phyloP scores from a whole-genome alignment of 2,113 vertebrate genomes.

The Eudyptes chrysolophus region DNA sequence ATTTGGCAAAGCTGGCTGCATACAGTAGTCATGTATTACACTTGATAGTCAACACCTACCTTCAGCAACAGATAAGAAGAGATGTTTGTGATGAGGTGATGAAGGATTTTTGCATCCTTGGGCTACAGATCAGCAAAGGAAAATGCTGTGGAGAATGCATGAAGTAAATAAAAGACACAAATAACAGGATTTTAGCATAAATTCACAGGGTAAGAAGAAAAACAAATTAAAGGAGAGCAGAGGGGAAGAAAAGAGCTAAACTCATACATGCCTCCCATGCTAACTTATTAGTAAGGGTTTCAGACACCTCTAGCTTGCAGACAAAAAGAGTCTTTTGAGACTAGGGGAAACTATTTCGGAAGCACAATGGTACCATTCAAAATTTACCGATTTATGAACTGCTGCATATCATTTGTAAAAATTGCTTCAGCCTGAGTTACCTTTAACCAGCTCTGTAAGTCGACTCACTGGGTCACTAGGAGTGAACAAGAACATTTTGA shows the following conservation, averaged over 20 bases:
- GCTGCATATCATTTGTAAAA: conserved; percentile 72
- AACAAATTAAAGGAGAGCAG: conserved; percentile 26
- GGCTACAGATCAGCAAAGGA: conserved; percentile 35
- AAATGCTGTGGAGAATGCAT: conserved; percentile 26
- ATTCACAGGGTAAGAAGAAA: background rate
- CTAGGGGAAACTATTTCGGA: conserved; percentile 43
- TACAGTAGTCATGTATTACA: background rate
- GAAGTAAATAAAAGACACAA: conserved; percentile 30
- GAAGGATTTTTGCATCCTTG: conserved; percentile 53
- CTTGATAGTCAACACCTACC: conserved; percentile 35
- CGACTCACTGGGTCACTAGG: conserved; percentile 75
- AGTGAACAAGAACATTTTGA: conserved; percentile 78
- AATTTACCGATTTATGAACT: conserved; percentile 69
- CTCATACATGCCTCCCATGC: background rate
- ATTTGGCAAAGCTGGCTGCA: conserved; percentile 19
- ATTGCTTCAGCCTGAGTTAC: conserved; percentile 69
- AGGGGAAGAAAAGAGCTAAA: conserved; percentile 27
- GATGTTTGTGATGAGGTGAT: conserved; percentile 15
- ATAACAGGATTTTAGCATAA: conserved; percentile 40
- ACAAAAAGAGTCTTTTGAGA: conserved; percentile 58
- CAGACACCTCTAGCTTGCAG: conserved; percentile 53
- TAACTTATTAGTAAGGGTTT: conserved; percentile 48
- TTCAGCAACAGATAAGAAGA: conserved; percentile 38
- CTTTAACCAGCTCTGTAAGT: conserved; percentile 73
- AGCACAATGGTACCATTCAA: conserved; percentile 68